Base-by-base conservation (phyloP, 2,113 vertebrate species). In the Prunella fulvescens region DNA sequence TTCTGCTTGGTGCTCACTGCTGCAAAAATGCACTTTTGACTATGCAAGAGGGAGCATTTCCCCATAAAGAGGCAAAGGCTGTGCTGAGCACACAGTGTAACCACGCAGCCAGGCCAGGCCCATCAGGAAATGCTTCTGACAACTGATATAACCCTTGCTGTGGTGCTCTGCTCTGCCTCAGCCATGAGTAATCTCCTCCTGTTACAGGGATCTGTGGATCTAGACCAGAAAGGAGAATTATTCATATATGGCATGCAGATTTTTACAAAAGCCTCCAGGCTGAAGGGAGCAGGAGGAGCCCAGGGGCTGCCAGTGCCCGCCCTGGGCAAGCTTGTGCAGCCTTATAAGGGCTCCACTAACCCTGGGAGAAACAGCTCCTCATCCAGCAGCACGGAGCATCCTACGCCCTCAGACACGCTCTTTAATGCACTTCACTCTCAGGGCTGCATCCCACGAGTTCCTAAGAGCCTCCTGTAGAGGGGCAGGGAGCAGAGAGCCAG, bases 211-310 rank as follows among this genome's bases (percentile, higher is more conserved):
- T 73, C 77, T 45, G 86, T 2, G 67, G 40, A 80, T 77, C 93
- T 29, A 50, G 51, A 91, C 54, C 86, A 92, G 91, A 80, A 88
- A 93, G 91, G 80, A 91, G 83, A 95, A 91, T 95, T 91, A 93
- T 39, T 93, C 94, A 94, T 92, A 96, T 91, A 94, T 79, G 92
- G 95, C 64, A 42, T 70, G 72, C 47, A 18, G 53, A 67, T 90
- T 93, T 96, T 24, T 18, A 80, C 42, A 65, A 86, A 91, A 42
- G 72, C 69, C 89, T 91, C n/a, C 44, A 31, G 92, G 48, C 88
- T 40, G 65, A 31, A 22, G 72, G 67, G 50, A 33, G 89, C 89
- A 82, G 79, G 24, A 85, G 84, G 58, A 86, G 93, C 81, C 39
- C 1, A 4, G n/a, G 64, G 60, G 60, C 85, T 3, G 53, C 64